Evolutionary conservation across 2,797 vertebrate genomes (phyloP).

Genomic region (Schizopygopsis malacanthus): DNA sequence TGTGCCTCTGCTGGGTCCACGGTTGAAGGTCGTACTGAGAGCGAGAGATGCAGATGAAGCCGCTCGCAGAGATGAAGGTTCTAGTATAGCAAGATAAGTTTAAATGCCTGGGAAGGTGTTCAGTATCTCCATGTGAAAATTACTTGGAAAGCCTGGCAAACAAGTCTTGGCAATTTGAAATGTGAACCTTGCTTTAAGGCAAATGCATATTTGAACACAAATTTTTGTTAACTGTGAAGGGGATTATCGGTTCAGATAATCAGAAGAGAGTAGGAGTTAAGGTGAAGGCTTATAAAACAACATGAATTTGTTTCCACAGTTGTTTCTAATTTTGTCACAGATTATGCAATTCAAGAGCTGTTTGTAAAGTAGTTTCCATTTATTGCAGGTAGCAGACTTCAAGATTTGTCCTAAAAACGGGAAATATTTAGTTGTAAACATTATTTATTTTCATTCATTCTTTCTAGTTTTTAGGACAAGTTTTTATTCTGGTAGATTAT

Average conservation of each 20-base stretch:
- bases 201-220: conserved; percentile 20
- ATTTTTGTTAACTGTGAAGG: conserved; percentile 15
- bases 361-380: background rate
- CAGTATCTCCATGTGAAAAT: conserved; percentile 2
- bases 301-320: background rate
- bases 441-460: background rate
- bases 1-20: conserved; percentile 50
- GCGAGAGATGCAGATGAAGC: conserved; percentile 44
- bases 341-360: background rate
- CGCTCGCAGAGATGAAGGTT: conserved; percentile 23
- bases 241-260: conserved; percentile 29
- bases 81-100: background rate
- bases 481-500: background rate
- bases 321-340: background rate
- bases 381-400: background rate
- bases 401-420: background rate
- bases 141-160: background rate
- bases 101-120: conserved; percentile 4
- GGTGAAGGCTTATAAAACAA: background rate
- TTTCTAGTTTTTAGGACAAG: background rate
- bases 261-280: conserved; percentile 4
- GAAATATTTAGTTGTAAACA: background rate
- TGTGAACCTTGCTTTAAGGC: background rate
- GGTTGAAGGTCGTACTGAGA: conserved; percentile 36
- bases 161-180: conserved; percentile 23